phyloP scores from a whole-genome alignment of 1,140 invertebrate genomes.

The Artemia franciscana region DNA sequence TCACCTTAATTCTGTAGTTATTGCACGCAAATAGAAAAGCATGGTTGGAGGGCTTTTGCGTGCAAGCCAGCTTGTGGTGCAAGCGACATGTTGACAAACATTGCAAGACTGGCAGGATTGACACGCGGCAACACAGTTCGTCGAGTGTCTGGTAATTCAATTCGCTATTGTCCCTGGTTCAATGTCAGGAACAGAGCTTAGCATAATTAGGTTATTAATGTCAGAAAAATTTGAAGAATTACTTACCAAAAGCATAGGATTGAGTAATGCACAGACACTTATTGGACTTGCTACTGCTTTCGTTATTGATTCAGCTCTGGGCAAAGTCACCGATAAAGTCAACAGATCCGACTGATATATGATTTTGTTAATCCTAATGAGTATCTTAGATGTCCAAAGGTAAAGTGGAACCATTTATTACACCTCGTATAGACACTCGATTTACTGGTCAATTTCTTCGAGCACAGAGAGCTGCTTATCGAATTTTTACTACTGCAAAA shows the following conservation, averaged over 20 bases:
- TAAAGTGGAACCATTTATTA: too few relatives aligned
- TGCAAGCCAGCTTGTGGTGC: neutral
- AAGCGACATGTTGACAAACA: neutral
- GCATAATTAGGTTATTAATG: neutral
- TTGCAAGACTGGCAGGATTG: neutral
- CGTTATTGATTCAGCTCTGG: neutral
- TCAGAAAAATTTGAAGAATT: neutral
- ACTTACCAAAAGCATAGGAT: neutral
- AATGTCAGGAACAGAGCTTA: neutral
- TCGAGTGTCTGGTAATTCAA: neutral
- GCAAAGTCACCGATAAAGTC: too few relatives aligned
- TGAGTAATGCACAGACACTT: neutral
- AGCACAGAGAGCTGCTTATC: too few relatives aligned
- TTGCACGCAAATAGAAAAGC: neutral
- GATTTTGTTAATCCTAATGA: too few relatives aligned
- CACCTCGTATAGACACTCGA: too few relatives aligned
- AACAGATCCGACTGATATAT: too few relatives aligned
- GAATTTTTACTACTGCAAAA: too few relatives aligned
- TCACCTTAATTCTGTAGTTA: too few relatives aligned
- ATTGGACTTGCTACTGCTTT: neutral
- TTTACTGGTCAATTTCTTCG: too few relatives aligned
- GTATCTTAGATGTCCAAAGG: too few relatives aligned
- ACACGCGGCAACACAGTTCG: neutral
- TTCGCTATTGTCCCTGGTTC: neutral
- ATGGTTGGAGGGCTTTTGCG: neutral